Percentiles rank a stretch among this genome's conserved stretches.
These are phyloP conservation scores for Mythimna loreyi DNA, from an alignment of 2,888 invertebrate species.

Conservation along the genomic window DNA sequence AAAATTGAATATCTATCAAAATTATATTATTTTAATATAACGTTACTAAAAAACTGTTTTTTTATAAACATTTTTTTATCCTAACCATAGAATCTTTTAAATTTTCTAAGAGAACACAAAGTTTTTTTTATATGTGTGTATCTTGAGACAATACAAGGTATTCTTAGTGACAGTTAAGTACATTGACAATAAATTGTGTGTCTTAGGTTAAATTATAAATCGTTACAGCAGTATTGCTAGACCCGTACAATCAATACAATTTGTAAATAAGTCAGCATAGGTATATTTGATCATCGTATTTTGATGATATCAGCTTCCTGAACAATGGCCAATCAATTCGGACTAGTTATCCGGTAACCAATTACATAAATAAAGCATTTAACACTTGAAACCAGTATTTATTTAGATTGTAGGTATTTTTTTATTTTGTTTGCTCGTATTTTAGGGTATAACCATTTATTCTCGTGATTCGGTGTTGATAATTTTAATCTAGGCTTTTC, in stretches of 20 bases:
- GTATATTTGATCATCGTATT: slow-evolving; percentile 25
- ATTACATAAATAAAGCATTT: slow-evolving; percentile 21
- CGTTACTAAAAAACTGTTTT: no score
- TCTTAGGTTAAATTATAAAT: background rate
- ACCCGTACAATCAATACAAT: background rate
- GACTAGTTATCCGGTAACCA: slow-evolving; percentile 30
- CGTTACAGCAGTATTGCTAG: background rate
- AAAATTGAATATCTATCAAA: no score
- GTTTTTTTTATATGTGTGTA: background rate
- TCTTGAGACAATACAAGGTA: background rate
- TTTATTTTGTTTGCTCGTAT: background rate
- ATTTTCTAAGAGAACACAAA: no score
- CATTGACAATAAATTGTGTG: background rate
- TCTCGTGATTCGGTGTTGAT: background rate
- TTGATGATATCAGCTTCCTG: slow-evolving; percentile 12
- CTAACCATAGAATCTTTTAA: no score
- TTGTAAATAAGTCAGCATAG: background rate
- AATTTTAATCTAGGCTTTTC: background rate
- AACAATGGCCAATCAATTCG: slow-evolving; percentile 28
- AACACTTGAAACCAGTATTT: slow-evolving; percentile 8
- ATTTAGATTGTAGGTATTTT: background rate
- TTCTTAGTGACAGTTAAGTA: background rate
- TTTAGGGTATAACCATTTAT: background rate
- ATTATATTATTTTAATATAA: no score
- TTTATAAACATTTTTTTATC: no score